Percentiles rank a stretch among this genome's conserved stretches.
phyloP scores from a whole-genome alignment of 2,797 vertebrate species.

The Podarcis siculus region DNA sequence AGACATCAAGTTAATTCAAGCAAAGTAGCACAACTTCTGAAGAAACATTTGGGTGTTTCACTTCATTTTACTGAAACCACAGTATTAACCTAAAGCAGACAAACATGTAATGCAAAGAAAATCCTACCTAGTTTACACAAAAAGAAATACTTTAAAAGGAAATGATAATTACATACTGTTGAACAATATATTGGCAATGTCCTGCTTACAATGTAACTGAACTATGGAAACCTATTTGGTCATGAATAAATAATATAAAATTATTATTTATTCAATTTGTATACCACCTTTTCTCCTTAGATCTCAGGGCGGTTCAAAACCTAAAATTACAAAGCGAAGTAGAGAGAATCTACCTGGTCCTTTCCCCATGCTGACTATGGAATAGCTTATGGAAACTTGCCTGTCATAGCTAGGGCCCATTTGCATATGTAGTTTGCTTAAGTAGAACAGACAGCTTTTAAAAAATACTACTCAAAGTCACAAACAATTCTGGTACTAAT shows the following conservation, averaged over 20 bases:
- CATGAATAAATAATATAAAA: not conserved
- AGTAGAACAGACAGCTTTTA: not conserved
- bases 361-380: not conserved
- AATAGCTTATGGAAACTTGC: not conserved
- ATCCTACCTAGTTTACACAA: conserved; percentile 25
- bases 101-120: conserved; percentile 53
- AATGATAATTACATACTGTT: not conserved
- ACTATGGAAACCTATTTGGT: not conserved
- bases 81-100: conserved; percentile 46
- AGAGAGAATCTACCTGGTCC: too few species aligned
- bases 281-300: too few species aligned
- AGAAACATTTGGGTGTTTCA: conserved; percentile 29
- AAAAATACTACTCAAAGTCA: not conserved
- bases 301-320: too few species aligned
- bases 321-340: not conserved
- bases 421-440: not conserved
- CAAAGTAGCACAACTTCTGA: not conserved
- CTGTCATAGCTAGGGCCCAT: not conserved
- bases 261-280: too few species aligned
- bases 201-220: not conserved
- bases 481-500: not conserved
- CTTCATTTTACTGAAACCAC: conserved; percentile 20
- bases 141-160: not conserved
- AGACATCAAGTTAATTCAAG: not conserved
- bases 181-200: not conserved